Base-by-base conservation (phyloP, 2,113 vertebrate genomes). In the Corythornis cristatus region DNA sequence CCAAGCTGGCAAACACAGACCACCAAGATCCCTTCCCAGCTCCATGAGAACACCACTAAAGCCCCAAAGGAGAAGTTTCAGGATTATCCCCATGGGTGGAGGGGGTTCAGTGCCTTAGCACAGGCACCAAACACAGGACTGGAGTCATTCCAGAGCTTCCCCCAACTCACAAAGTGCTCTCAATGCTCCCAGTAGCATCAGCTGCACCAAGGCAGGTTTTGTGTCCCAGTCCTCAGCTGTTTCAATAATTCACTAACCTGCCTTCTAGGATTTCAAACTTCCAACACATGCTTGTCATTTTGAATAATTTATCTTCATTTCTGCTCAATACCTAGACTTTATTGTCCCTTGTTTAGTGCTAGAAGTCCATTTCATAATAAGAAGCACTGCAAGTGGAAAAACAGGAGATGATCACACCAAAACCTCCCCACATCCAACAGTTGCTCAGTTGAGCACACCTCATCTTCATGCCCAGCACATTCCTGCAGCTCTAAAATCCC, bases 101-200 rank as follows among this genome's bases (percentile, higher is more conserved):
- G 4, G 1, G 3, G 37, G 50, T 35, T 79, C 13, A 6, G 15
- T 8, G 5, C 15, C 53, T 31, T 31, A 33, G 11, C 64, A 54
- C 5, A 40, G 29, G 28, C 54, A 48, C 43, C 25, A 42, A 71
- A n/a, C 21, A 37, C 33, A 31, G 8, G 2, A 25, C 23, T n/a
- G 5, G 21, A 8, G 31, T 19, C 26, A 31, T 40, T 46, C 40
- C 40, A 54, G 15, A 28, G 51, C 15, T 31, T 43, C 15, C 11
- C 50, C 29, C 37, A 9, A 7, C 31, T 31, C 54, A 21, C 31
- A 1, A 2, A 42, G 9, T 6, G 31, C 6, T 53, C 40, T 9
- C 18, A 2, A 0, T 0, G 0, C 15, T 54, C n/a, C 29, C 37
- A 35, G 12, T 12, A 17, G 29, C 1, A 1, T 9, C 26, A 15